Base-by-base conservation (phyloP, 2,113 vertebrate genomes). In the Clarias batrachus region DNA sequence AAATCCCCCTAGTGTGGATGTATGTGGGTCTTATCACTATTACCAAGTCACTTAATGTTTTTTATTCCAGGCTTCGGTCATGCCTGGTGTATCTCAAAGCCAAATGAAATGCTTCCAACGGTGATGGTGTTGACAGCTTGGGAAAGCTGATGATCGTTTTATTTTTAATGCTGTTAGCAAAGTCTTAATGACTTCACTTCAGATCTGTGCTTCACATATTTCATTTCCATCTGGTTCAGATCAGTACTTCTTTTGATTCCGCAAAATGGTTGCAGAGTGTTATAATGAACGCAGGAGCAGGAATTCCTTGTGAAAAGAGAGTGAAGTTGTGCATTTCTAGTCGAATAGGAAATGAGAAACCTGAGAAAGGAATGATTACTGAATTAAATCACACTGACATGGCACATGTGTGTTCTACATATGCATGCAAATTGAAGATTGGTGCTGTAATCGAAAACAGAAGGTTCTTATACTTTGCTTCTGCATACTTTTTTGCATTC, bases 11-110 rank as follows among this genome's bases (percentile, higher is more conserved):
- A 19, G 7, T 66, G 74, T 66, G 74, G 30, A 30, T 77, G 48
- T 56, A 30, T 77, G 48, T 56, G 48, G 27, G n/a, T 41, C 48
- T 79, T 65, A 23, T 85, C 2, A 7, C 19, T 14, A 37, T 85
- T 66, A 79, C 54, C 54, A 62, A 25, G 59, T 77, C 71, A 83
- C 41, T 65, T 14, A 63, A 54, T 85, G 59, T 79, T 79, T 79
- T 68, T 85, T 25, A 25, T 79, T 79, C 41, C 74, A 66, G 84
- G n/a, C 84, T 68, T 62, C 74, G 4, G 27, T 78, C 74, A 79
- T 57, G 60, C 56, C 73, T 68, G 62, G 60, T 65, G n/a, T 27
- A 10, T 78, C 48, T 66, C 60, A 21, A 8, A 77, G 73, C 74
- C 41, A 27, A 68, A 68, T 68, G 65, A 68, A 68, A 68, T 66